phyloP scores from a whole-genome alignment of 92 coral and sea anemone genomes.

The Porites evermanni region DNA sequence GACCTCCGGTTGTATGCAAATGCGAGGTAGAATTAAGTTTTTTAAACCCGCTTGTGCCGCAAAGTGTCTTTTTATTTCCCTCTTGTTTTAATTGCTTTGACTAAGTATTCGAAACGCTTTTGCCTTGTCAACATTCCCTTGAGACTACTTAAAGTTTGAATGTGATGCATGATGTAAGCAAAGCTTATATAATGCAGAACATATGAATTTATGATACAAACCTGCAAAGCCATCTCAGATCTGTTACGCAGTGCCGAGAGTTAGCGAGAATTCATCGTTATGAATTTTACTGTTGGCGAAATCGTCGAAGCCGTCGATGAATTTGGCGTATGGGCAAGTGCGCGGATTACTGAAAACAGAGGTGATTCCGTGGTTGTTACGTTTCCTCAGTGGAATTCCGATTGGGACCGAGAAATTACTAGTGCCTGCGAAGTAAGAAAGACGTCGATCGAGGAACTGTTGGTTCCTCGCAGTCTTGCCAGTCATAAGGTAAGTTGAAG shows the following conservation, averaged over 20 bases:
- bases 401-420: slow-evolving; percentile 8
- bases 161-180: no score
- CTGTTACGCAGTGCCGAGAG: no score
- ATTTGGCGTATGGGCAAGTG: slow-evolving; percentile 35
- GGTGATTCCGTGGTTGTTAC: slow-evolving; percentile 14
- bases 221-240: no score
- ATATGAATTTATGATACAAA: no score
- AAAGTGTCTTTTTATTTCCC: no score
- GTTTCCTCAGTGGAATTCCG: slow-evolving; percentile 31
- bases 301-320: slow-evolving; percentile 35
- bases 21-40: no score
- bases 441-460: slow-evolving; percentile 12
- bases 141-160: no score
- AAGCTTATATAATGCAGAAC: not conserved
- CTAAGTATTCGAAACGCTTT: no score
- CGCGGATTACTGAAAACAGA: slow-evolving; percentile 6
- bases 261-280: not conserved
- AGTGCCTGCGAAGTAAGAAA: slow-evolving; percentile 5
- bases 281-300: slow-evolving; percentile 42
- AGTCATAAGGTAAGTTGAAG: slow-evolving; percentile 22
- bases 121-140: no score
- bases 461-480: slow-evolving; percentile 29
- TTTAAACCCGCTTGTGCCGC: no score
- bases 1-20: no score
- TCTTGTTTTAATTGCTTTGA: no score